These are phyloP conservation scores for Pionites leucogaster DNA, from an alignment of 2,113 vertebrate genomes.

Conservation along the genomic window DNA sequence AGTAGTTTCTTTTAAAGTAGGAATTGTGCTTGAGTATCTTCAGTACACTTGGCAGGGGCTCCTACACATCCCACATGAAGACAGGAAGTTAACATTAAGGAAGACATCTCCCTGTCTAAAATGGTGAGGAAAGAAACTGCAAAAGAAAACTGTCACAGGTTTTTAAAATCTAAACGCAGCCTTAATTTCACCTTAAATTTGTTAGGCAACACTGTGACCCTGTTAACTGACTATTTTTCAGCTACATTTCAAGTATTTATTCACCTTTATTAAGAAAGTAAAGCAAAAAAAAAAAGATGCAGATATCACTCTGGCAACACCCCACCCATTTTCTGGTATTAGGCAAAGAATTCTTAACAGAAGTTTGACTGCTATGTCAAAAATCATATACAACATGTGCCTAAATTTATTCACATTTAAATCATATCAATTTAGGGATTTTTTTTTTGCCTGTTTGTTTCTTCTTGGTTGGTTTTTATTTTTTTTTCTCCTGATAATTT, in stretches of 20 bases:
- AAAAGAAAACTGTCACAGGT: not conserved
- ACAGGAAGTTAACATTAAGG: not conserved
- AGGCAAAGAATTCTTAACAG: not conserved
- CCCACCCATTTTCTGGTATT: not conserved
- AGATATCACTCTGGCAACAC: not conserved
- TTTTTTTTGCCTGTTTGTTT: not conserved
- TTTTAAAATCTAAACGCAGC: not conserved
- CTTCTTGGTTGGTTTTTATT: not conserved
- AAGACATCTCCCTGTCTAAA: not conserved
- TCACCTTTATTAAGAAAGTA: not conserved
- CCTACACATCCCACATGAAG: not conserved
- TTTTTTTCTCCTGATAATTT: not conserved
- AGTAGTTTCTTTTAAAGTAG: not conserved
- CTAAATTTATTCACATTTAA: not conserved
- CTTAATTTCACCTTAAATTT: not conserved
- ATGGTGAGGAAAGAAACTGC: not conserved
- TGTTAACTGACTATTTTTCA: not conserved
- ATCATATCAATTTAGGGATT: fast-evolving
- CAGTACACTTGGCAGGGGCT: not conserved
- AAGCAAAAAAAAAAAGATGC: not conserved
- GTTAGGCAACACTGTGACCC: not conserved
- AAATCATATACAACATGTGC: not conserved
- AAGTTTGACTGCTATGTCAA: not conserved
- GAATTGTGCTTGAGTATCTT: not conserved
- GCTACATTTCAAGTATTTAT: not conserved